These are phyloP conservation scores for Geotrypetes seraphini DNA, from an alignment of 2,797 vertebrate species.

Conservation along the genomic window DNA sequence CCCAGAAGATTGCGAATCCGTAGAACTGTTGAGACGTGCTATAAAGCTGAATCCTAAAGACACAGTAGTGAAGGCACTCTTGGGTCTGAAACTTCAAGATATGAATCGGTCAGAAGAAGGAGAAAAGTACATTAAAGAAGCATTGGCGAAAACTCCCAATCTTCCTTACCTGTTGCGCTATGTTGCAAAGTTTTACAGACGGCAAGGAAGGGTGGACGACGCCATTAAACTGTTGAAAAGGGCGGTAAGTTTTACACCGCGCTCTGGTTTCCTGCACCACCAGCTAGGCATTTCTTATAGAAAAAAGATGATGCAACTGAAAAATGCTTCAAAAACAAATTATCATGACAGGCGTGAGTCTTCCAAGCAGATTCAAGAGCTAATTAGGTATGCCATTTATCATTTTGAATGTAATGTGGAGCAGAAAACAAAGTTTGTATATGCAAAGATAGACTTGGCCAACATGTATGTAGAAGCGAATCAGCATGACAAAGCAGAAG, in stretches of 20 bases:
- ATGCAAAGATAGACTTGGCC: conserved; percentile 40
- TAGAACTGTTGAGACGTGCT: conserved; percentile 35
- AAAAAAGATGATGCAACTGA: conserved; percentile 2
- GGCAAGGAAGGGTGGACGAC: too few species aligned
- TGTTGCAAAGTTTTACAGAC: too few species aligned
- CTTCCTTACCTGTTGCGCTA: too few species aligned
- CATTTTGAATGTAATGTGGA: conserved; percentile 38
- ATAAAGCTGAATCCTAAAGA: too few species aligned
- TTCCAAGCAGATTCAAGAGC: conserved; percentile 7
- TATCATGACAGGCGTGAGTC: background rate
- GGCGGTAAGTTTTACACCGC: conserved; percentile 31
- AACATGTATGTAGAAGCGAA: conserved; percentile 19
- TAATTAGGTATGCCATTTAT: conserved; percentile 28
- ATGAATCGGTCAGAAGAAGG: too few species aligned
- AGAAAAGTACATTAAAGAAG: too few species aligned
- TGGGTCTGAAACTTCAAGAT: too few species aligned
- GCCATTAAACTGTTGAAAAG: too few species aligned
- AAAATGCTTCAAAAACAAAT: conserved; percentile 8
- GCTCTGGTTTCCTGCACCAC: conserved; percentile 47
- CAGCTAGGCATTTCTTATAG: conserved; percentile 58
- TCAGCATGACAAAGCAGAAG: conserved; percentile 36
- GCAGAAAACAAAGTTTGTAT: conserved; percentile 25
- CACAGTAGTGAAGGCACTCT: too few species aligned
- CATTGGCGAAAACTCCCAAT: too few species aligned
- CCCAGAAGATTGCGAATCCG: background rate